Evolutionary conservation across 2,797 vertebrate species (phyloP), one percentile per base, ranked within the genome.

Genomic region (Gymnocypris eckloni): DNA sequence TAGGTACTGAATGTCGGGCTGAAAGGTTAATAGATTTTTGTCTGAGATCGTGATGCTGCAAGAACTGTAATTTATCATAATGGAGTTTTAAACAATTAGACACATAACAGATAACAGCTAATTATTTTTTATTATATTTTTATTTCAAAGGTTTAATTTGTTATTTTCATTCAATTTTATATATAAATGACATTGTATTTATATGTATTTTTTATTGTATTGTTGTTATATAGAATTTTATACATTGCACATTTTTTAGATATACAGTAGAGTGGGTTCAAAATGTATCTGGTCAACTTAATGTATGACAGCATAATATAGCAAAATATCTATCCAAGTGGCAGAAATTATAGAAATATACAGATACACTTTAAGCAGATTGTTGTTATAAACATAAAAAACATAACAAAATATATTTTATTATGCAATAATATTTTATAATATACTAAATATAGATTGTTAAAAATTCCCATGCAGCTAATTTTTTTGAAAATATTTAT

Each of bases 1-100:
- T 39, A 39, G 25, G 64, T 39, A 81, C 43, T 41, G 56, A 45
- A 33, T 48, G 64, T 52, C 9, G 2, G 12, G 18, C 43, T 69
- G 10, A 81, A 81, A 41, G 25, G 45, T 16, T 43, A 78, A 61
- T 82, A 81, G 79, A 70, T 70, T 81, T 56, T 39, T 25, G 48
- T 54, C 66, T 41, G 7, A 4, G 48, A 52, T 41, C 4, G 7
- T 10, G 9, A 81, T 9, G 12, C 48, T 70, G 13, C 48, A 81
- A 9, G 5, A 70, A 41, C 66, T 25, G 20, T n/a, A 39, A 54
- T 81, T 81, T 25, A 70, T 81, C 8, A 70, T 70, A 33, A 39
- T n/a, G n/a, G 48, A 45, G 12, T 69, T 25, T 81, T 81, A 54
- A 54, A 50, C 41, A 18, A 71, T 59, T 1, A 9, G n/a, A 11